Conservation (phyloP, 2,113 vertebrate species). For the Indicator indicator region DNA sequence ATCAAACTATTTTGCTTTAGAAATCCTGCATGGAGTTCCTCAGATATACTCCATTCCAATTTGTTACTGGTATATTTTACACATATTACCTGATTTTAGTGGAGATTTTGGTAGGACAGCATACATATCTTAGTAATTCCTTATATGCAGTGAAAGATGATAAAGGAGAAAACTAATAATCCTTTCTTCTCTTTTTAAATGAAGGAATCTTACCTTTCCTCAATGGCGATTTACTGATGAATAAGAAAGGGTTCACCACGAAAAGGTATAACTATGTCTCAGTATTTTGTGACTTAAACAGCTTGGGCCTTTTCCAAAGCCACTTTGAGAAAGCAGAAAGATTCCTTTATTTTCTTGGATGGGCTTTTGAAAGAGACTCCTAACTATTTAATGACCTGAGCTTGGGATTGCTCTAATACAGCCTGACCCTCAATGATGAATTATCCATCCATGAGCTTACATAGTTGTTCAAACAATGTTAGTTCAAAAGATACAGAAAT, state of each 20-base stretch:
- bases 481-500: not conserved
- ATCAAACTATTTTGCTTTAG: not conserved
- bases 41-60: not conserved
- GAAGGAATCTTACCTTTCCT: not conserved
- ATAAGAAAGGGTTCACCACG: not conserved
- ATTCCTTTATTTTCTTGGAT: not conserved
- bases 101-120: not conserved
- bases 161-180: not conserved
- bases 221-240: not conserved
- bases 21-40: not conserved
- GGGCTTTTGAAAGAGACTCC: not conserved
- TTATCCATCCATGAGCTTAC: accelerated
- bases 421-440: not conserved
- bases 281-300: not conserved
- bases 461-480: not conserved
- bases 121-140: not conserved
- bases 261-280: not conserved
- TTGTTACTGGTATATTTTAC: not conserved
- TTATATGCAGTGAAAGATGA: not conserved
- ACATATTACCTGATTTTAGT: not conserved
- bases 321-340: not conserved
- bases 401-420: not conserved
- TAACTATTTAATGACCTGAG: not conserved
- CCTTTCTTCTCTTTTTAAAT: not conserved
- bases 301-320: not conserved